phyloP scores from a whole-genome alignment of 2,888 invertebrate species.

The Drosophila antonietae region DNA sequence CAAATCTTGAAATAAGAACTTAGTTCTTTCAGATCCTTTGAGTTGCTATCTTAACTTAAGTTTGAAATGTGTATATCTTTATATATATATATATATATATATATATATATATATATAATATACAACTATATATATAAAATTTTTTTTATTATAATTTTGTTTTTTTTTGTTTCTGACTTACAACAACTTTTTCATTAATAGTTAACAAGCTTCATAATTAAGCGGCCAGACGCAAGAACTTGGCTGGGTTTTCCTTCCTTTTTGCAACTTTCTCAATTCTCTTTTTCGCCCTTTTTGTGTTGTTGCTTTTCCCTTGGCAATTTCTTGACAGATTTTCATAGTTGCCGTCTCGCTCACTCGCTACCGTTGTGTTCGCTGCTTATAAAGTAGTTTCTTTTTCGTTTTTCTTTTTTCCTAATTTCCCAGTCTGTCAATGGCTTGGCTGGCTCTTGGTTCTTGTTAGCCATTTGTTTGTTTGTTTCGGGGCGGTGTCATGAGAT shows the following conservation, averaged over 20 bases:
- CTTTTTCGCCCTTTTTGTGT: conserved; percentile 17
- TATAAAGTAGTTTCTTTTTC: conserved; percentile 54
- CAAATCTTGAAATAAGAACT: conserved; percentile 10
- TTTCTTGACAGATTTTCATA: conserved; percentile 32
- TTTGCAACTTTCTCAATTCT: conserved; percentile 7
- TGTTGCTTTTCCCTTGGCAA: conserved; percentile 43
- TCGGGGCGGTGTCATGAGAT: conserved; percentile 52
- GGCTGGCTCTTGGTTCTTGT: conserved; percentile 40
- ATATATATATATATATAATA: not conserved
- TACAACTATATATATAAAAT: conserved; percentile 1
- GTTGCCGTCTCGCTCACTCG: conserved; percentile 8
- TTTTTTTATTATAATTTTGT: not conserved
- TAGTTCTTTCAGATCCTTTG: not conserved
- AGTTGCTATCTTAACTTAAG: conserved; percentile 14
- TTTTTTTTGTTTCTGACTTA: conserved; percentile 44
- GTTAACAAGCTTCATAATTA: conserved; percentile 80
- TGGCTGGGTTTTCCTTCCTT: conserved; percentile 24
- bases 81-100: not conserved
- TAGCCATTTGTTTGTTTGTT: conserved; percentile 50
- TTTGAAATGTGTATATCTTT: not conserved
- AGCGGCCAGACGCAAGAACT: conserved; percentile 58
- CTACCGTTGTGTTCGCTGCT: conserved; percentile 41
- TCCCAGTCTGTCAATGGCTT: conserved; percentile 62
- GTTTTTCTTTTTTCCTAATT: conserved; percentile 13
- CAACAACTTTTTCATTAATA: conserved; percentile 78